These are phyloP conservation scores for Elephas maximus DNA, from an alignment of 2,113 vertebrate species.

Conservation along the genomic window DNA sequence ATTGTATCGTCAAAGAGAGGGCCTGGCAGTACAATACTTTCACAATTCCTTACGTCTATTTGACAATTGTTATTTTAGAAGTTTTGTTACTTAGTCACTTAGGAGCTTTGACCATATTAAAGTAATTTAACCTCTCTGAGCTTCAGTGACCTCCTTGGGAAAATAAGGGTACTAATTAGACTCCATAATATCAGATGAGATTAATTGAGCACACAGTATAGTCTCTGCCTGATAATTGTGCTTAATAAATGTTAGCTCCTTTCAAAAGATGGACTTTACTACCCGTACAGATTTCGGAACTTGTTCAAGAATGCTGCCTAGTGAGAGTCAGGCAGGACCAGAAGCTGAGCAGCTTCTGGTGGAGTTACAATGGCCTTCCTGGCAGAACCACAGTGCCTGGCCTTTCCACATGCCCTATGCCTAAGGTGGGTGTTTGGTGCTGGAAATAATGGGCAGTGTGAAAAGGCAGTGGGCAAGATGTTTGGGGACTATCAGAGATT, in stretches of 20 bases:
- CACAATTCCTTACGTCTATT: background rate
- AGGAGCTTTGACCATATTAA: slow-evolving; percentile 44
- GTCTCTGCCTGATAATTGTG: background rate
- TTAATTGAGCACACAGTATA: background rate
- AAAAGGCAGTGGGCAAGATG: background rate
- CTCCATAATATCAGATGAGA: background rate
- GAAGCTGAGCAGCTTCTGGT: background rate
- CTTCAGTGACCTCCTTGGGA: background rate
- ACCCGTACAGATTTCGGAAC: background rate
- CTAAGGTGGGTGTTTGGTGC: background rate
- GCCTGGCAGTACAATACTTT: background rate
- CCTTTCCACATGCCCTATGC: accelerated
- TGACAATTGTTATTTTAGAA: background rate
- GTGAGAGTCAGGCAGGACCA: background rate
- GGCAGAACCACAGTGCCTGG: background rate
- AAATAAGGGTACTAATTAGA: background rate
- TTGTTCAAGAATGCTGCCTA: background rate
- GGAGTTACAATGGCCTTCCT: background rate
- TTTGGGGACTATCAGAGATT: background rate
- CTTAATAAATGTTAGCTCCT: background rate
- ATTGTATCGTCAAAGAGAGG: background rate
- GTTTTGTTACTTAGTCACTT: background rate
- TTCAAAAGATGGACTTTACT: background rate
- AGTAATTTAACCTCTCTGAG: slow-evolving; percentile 20
- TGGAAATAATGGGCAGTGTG: too few relatives aligned